phyloP scores from a whole-genome alignment of 2,888 invertebrate genomes.

The Xylota segnis region DNA sequence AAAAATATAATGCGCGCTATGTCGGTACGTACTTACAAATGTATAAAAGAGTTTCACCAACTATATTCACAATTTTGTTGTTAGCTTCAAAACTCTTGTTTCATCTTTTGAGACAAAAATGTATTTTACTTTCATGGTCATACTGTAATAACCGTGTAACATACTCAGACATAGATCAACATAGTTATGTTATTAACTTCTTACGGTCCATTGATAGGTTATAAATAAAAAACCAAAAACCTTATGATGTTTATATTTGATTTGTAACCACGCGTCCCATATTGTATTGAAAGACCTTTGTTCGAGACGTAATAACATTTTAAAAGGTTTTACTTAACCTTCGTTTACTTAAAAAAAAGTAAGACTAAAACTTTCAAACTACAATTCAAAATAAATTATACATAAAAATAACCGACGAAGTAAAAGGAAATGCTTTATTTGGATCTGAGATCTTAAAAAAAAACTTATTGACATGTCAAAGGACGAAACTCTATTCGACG shows the following conservation, averaged over 20 bases:
- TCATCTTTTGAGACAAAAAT: too few species aligned
- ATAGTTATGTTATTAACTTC: too few species aligned
- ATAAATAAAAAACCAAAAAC: background rate
- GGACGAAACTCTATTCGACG: conserved; percentile 49
- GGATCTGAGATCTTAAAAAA: conserved; percentile 24
- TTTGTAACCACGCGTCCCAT: background rate
- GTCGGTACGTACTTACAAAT: too few species aligned
- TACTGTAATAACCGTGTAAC: too few species aligned
- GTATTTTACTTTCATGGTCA: too few species aligned
- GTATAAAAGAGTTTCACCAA: too few species aligned
- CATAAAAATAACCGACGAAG: conserved; percentile 20
- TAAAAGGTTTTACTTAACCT: conserved; percentile 13
- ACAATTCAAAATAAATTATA: conserved; percentile 39
- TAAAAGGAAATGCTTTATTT: conserved; percentile 40
- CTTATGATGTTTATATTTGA: background rate
- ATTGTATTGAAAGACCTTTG: background rate
- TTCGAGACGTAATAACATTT: background rate
- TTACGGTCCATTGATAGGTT: too few species aligned
- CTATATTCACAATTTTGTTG: too few species aligned
- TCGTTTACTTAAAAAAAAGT: background rate
- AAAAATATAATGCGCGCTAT: too few species aligned
- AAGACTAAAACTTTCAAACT: conserved; percentile 15
- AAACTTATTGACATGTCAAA: conserved; percentile 48
- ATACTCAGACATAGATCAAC: too few species aligned
- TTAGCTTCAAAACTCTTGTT: too few species aligned